A percentile compares a stretch with the other conserved stretches of the same genome.
These are phyloP conservation scores for Clostera curtula DNA, from an alignment of 2,888 invertebrate species.

Conservation along the genomic window DNA sequence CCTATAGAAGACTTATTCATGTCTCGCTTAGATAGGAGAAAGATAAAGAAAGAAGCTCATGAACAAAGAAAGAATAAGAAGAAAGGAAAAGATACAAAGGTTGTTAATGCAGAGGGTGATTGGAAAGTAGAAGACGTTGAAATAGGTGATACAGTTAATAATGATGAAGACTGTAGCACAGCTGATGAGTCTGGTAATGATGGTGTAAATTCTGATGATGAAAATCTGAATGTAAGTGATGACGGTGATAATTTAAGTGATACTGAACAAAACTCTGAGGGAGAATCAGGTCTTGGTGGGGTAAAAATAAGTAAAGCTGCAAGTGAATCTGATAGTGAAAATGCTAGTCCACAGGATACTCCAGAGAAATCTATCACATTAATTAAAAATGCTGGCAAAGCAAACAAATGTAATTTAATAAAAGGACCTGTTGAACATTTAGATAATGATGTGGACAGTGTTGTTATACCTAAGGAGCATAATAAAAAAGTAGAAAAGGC, in stretches of 20 bases:
- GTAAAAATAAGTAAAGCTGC: no score
- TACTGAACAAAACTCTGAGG: no score
- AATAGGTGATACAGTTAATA: slow-evolving; percentile 10
- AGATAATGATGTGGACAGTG: slow-evolving; percentile 2
- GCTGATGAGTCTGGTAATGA: slow-evolving; percentile 10
- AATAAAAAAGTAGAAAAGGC: slow-evolving; percentile 33
- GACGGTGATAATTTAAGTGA: slow-evolving; percentile 11
- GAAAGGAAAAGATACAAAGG: slow-evolving; percentile 30
- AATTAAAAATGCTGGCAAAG: no score
- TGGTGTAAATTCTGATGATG: slow-evolving; percentile 5
- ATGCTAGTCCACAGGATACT: slow-evolving; percentile 8
- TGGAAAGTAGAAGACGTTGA: slow-evolving; percentile 45
- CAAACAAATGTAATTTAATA: slow-evolving; percentile 2
- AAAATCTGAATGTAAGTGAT: slow-evolving; percentile 10
- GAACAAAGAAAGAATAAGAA: slow-evolving; percentile 50
- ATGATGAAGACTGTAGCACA: slow-evolving; percentile 1
- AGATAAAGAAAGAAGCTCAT: slow-evolving; percentile 54
- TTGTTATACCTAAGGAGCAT: slow-evolving; percentile 13
- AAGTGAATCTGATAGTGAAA: slow-evolving; percentile 1
- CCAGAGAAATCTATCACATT: slow-evolving; percentile 6
- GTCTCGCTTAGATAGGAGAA: slow-evolving; percentile 56
- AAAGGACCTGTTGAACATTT: slow-evolving; percentile 5
- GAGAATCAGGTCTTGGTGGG: no score
- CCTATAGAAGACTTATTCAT: slow-evolving; percentile 59
- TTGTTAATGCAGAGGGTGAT: slow-evolving; percentile 40